A percentile compares a stretch with the other conserved stretches of the same genome.
Conservation (phyloP, 1,140 invertebrate genomes). For the Planococcus citri region DNA sequence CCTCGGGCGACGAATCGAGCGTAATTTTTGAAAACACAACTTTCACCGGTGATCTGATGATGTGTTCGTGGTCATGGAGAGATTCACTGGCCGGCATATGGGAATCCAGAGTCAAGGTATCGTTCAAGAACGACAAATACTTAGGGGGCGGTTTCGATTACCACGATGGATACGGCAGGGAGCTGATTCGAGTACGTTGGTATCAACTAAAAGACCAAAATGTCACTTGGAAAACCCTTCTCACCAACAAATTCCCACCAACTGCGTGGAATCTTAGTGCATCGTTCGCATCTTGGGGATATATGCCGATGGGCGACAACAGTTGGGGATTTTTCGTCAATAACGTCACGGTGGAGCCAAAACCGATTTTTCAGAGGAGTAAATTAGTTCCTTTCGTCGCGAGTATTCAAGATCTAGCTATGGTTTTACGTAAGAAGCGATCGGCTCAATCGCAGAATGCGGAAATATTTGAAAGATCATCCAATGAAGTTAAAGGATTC, state of each 20-base stretch:
- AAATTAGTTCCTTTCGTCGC: neutral
- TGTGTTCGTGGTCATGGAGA: neutral
- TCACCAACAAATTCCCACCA: neutral
- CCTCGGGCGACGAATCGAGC: neutral
- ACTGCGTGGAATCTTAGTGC: neutral
- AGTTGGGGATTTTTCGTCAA: neutral
- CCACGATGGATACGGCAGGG: neutral
- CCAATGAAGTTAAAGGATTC: neutral
- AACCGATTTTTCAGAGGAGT: neutral
- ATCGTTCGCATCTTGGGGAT: neutral
- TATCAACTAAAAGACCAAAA: neutral
- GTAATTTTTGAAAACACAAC: conserved; percentile 3
- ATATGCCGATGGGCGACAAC: neutral
- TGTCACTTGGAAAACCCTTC: neutral
- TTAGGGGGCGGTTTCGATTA: neutral
- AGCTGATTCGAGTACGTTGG: neutral
- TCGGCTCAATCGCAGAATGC: neutral
- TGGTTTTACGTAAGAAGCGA: neutral
- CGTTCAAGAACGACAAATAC: neutral
- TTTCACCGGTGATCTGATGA: neutral
- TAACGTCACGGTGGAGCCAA: neutral
- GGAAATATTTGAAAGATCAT: neutral
- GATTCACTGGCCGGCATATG: neutral
- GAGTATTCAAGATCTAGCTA: neutral
- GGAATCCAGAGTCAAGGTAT: neutral